Conservation (phyloP, 30 jellyfish, hydroid and myxozoan species). For the Pelagia noctiluca region DNA sequence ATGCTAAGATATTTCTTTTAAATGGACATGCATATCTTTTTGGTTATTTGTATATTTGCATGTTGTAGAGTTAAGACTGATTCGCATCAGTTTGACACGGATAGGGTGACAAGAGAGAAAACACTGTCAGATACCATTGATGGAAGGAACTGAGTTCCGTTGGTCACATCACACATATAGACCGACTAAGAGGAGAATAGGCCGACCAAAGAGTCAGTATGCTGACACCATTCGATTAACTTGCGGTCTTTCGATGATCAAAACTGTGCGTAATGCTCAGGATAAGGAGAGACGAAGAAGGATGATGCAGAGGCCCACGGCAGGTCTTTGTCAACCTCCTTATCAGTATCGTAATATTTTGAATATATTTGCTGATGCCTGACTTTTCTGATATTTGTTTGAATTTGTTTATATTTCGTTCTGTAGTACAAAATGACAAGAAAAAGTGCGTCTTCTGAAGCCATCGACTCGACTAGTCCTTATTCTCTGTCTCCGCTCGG, state of each 20-base stretch:
- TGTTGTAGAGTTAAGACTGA: neutral
- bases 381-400: neutral
- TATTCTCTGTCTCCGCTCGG: slow-evolving; percentile 91
- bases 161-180: too few relatives aligned
- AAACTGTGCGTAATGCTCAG: neutral
- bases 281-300: neutral
- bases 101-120: too few relatives aligned
- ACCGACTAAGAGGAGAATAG: too few relatives aligned
- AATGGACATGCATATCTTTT: neutral
- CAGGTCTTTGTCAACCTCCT: neutral
- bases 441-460: slow-evolving; percentile 75
- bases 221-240: neutral
- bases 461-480: slow-evolving; percentile 77
- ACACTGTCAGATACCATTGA: too few relatives aligned
- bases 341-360: neutral
- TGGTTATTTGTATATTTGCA: neutral
- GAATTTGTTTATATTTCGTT: neutral
- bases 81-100: too few relatives aligned
- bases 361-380: neutral
- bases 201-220: too few relatives aligned
- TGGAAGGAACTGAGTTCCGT: too few relatives aligned
- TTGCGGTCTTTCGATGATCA: neutral
- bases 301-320: neutral
- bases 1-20: neutral
- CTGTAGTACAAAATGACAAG: slow-evolving; percentile 54